Evolutionary conservation across 1,140 invertebrate species (phyloP), one percentile per base, ranked within the genome.

Genomic region (Agrilus planipennis): DNA sequence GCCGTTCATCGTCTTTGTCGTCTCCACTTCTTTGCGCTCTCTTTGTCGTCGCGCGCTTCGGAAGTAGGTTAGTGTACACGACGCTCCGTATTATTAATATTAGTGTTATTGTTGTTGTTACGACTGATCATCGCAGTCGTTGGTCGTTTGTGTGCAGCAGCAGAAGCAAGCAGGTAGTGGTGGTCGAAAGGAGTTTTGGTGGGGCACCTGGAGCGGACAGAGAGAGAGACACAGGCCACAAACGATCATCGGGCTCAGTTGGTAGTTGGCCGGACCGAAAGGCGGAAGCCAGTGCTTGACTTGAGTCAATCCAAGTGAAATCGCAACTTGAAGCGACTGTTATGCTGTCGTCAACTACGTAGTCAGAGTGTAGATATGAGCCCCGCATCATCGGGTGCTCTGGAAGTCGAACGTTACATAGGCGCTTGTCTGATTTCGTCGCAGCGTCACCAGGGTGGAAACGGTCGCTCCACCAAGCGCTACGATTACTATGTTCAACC

Each of bases 381-480:
- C 66, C 73, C 73, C 31, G 71, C 71, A 51, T 73, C 72, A 21
- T 67, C 72, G 55, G 60, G 61, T 32, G 57, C 62, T 39, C 51
- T 77, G 37, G 70, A 76, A 62, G 70, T 77, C 49, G 75, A 80
- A 63, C 67, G 73, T 50, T 79, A 77, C 58, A 71, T 77, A 43
- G 77, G 76, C 41, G 74, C 70, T 43, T 77, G 72, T 54, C 55
- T 79, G 30, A 76, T 79, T 38, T 71, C 72, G 11, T 67, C 57
- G 56, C 65, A 71, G 55, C 69, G 71, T 51, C 52, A 45, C 9
- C 41, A 43, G 20, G 50, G 55, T 49, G 36, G 35, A 47, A 30
- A 12, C 14, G 44, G 21, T 21, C 34, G 27, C n/a, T 9, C 20
- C 27, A 42, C 14, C 62, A 62, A 62, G 60, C n/a, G n/a, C n/a